phyloP scores from a whole-genome alignment of 2,797 vertebrate species.

The Typhlichthys eigenmanni region DNA sequence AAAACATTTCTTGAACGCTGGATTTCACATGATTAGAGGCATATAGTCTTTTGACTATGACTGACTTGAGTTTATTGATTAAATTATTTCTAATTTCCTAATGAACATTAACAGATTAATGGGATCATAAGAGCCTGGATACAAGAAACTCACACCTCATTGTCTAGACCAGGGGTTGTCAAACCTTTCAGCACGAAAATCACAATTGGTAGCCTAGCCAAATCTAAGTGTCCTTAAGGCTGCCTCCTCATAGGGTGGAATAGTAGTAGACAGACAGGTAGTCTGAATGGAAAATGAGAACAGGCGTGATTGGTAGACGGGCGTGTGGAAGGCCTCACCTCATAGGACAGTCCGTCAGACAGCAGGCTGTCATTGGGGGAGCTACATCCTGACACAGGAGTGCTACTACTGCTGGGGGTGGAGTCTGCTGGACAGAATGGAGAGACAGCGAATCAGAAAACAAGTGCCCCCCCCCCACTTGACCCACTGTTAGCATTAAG shows the following conservation, averaged over 20 bases:
- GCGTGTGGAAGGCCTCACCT: conserved; percentile 70
- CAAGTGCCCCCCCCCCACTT: too few species aligned
- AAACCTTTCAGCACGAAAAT: too few species aligned
- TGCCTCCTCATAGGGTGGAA: too few species aligned
- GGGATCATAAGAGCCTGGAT: too few species aligned
- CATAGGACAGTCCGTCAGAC: conserved; percentile 71
- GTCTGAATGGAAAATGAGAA: background rate
- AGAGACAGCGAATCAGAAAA: conserved; percentile 7
- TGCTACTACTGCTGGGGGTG: conserved; percentile 86
- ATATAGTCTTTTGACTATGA: background rate
- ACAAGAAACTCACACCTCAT: too few species aligned
- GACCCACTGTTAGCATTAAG: too few species aligned
- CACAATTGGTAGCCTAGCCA: too few species aligned
- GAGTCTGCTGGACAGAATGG: conserved; percentile 73
- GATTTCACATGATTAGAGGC: background rate
- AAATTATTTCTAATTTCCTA: background rate
- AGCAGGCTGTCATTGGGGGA: conserved; percentile 84
- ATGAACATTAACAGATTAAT: background rate
- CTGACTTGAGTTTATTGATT: background rate
- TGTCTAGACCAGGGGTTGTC: too few species aligned
- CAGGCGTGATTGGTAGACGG: background rate
- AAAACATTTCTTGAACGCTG: background rate
- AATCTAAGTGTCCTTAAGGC: too few species aligned
- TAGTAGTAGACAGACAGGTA: too few species aligned
- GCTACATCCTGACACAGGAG: conserved; percentile 83